Base-by-base conservation (phyloP, 92 coral and sea anemone species). In the Metridium senile region DNA sequence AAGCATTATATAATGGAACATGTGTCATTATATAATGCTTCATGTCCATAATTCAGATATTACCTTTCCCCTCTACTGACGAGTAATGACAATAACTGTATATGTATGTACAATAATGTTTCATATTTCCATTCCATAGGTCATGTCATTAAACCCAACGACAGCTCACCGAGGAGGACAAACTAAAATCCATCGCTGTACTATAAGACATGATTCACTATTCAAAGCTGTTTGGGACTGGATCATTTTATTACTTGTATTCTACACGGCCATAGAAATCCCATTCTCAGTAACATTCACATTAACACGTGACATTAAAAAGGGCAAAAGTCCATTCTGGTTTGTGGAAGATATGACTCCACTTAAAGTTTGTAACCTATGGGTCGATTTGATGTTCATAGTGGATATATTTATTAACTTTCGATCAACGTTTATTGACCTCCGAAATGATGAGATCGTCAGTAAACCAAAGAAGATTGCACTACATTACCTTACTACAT, bases 181-280 rank as follows among this genome's bases (percentile, higher is more conserved):
- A 65, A 79, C 84, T 20, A 86, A 75, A 21, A 85, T 89, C 63
- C 83, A 87, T 33, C 90, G 94, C 1, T 87, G 94, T 62, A 96
- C 99, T 64, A 77, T 96, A 65, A 88, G 93, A 32, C 98, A 96
- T 72, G 99, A 96, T 74, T 96, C 99, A 10, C 79, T 96, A 20
- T 82, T 85, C 83, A 96, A 96, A 72, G 99, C 99, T n/a, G 86
- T 93, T 17, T 96, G 99, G 99, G 99, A 96, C 66, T 96, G 99
- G 99, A 35, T 96, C 8, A 83, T 96, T 11, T 89, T 96, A 11
- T 69, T 83, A 0, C 89, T 96, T 7, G 99, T 96, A 33, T 85
- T 96, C 25, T 96, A 89, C 74, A 96, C 99, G 2, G 99, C 99
- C 25, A 96, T 96, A 19, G 99, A 96, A 76, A 93, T 96, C 25